Evolutionary conservation across 1,140 invertebrate species (phyloP).

Genomic region (Palaemon carinicauda): DNA sequence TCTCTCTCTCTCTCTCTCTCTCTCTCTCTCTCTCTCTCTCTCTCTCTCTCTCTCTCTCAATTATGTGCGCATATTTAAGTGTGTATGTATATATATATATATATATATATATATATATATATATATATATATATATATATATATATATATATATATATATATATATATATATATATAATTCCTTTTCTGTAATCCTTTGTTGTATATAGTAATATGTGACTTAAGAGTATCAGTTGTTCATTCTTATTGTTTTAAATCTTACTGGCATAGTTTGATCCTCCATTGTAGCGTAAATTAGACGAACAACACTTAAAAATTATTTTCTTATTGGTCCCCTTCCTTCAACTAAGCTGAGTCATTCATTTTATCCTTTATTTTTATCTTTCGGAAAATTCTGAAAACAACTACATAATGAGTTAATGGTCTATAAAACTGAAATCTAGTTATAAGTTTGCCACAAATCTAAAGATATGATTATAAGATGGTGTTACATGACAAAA

Average conservation of each 20-base stretch:
- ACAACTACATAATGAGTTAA: neutral
- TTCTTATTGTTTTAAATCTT: neutral
- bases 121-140: conserved; percentile 32
- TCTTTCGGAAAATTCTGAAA: neutral
- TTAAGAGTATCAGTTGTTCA: too few relatives aligned
- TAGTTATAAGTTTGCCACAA: too few relatives aligned
- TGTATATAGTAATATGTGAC: too few relatives aligned
- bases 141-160: neutral
- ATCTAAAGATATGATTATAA: too few relatives aligned
- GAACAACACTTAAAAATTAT: too few relatives aligned
- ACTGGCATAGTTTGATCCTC: neutral
- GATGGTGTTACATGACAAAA: too few relatives aligned
- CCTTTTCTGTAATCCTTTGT: neutral
- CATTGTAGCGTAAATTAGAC: neutral
- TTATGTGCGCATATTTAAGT: neutral
- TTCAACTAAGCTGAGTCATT: neutral
- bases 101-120: neutral
- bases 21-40: too few relatives aligned
- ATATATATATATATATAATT: neutral
- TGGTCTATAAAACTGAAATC: neutral
- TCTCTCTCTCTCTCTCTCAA: too few relatives aligned
- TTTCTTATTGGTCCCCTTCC: neutral
- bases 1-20: too few relatives aligned
- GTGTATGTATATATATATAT: neutral
- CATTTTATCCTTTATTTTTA: neutral